Percentiles rank a stretch among this genome's conserved stretches.
Evolutionary conservation across 1,140 invertebrate genomes (phyloP).

Genomic region (Euglossa dilemma): DNA sequence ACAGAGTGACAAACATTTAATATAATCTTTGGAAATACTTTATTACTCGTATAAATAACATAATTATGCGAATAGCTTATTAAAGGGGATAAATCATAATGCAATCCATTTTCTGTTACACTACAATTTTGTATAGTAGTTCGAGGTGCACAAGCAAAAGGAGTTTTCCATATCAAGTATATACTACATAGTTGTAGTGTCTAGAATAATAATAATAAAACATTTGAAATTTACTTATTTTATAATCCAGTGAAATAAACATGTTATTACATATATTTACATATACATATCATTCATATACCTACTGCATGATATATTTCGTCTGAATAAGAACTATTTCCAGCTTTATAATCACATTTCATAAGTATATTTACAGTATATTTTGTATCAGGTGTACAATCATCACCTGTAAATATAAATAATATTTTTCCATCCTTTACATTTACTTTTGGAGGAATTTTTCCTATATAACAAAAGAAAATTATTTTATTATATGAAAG

Average conservation of each 20-base stretch:
- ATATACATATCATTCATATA: not conserved
- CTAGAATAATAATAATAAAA: constrained; percentile 60
- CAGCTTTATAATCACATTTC: constrained; percentile 71
- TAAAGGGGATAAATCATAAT: constrained; percentile 74
- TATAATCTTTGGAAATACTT: constrained; percentile 59
- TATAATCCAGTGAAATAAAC: constrained; percentile 13
- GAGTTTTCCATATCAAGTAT: constrained; percentile 66
- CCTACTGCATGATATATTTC: constrained; percentile 66
- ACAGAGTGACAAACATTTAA: constrained; percentile 79
- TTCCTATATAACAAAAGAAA: constrained; percentile 64
- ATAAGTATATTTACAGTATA: constrained; percentile 72
- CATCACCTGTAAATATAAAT: constrained; percentile 73
- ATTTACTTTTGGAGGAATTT: constrained; percentile 62
- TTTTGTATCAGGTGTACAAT: constrained; percentile 57
- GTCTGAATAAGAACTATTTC: constrained; percentile 59
- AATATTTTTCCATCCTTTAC: constrained; percentile 55
- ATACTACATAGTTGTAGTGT: constrained; percentile 61
- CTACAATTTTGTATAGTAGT: constrained; percentile 67
- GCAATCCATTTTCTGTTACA: constrained; percentile 53
- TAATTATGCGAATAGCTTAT: constrained; percentile 75
- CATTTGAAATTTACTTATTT: not conserved
- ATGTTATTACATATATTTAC: not conserved
- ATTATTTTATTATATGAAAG: constrained; percentile 17
- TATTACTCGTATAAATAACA: constrained; percentile 59
- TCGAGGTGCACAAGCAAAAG: constrained; percentile 60